Base-by-base conservation (phyloP, 2,113 vertebrate species). In the Phaethornis superciliosus region DNA sequence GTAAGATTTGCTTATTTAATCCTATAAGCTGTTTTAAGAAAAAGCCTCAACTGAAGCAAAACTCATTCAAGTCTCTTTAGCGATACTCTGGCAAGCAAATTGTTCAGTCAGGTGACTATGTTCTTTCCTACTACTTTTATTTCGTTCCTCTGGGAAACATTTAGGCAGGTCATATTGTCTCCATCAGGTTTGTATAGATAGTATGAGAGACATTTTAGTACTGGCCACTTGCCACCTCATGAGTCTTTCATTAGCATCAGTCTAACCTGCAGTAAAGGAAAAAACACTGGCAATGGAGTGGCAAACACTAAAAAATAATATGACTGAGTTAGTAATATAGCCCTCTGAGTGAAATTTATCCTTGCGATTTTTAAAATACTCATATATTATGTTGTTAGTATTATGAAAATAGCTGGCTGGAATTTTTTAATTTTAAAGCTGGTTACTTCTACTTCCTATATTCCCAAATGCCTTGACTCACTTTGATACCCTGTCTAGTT, bases 11-110 rank as follows among this genome's bases (percentile, higher is more conserved):
- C 8, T 40, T 71, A 37, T 77, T 55, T 60, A 51, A 87, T 33
- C 23, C 32, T 58, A 79, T 6, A 78, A 44, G 40, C 63, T 79
- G 37, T 69, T 86, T 82, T 23, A 89, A 58, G 21, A 71, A 82
- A 89, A 78, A 58, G 11, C 16, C 46, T 70, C n/a, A 89, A 70
- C 23, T 35, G 30, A 92, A 72, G 49, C 78, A 95, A 91, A 95
- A 82, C 18, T 63, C 33, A 22, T 55, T 44, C 30, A 49, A 47
- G n/a, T 46, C 20, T 89, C 42, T 89, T 81, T 55, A 72, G 52
- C 7, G 12, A 69, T 46, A 67, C 65, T 26, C 65, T 78, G 35
- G 20, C 84, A 52, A 62, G 13, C 22, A 88, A 72, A 70, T 12
- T 72, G 59, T 70, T 93, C 81, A 71, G 71, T 78, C 79, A 65